phyloP scores from a whole-genome alignment of 1,140 invertebrate genomes.

The Halyomorpha halys region DNA sequence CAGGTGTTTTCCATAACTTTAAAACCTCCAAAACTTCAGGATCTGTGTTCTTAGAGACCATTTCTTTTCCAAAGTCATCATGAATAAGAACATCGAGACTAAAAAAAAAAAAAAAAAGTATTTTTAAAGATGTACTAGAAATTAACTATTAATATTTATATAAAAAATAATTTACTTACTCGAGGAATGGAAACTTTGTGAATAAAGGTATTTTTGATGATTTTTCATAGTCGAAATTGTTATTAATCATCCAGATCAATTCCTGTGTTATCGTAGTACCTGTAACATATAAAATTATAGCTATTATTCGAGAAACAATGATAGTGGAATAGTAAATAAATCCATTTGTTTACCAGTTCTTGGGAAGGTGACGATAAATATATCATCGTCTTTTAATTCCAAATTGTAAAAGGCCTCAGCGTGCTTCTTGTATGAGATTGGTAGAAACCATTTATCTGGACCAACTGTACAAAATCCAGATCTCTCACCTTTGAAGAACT shows the following conservation, averaged over 20 bases:
- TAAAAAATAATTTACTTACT: slow-evolving; percentile 42
- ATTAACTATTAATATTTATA: too few relatives aligned
- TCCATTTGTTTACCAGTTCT: slow-evolving; percentile 49
- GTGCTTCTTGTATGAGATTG: slow-evolving; percentile 48
- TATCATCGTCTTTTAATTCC: slow-evolving; percentile 39
- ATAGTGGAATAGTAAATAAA: background rate
- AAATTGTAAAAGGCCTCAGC: slow-evolving; percentile 60
- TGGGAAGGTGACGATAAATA: slow-evolving; percentile 64
- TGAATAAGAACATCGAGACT: slow-evolving; percentile 23
- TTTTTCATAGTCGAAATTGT: slow-evolving; percentile 54
- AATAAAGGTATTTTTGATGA: slow-evolving; percentile 44
- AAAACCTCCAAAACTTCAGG: slow-evolving; percentile 14
- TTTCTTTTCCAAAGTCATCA: slow-evolving; percentile 22
- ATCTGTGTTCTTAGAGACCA: slow-evolving; percentile 18
- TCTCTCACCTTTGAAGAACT: slow-evolving; percentile 43
- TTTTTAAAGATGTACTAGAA: too few relatives aligned
- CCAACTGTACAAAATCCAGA: slow-evolving; percentile 61
- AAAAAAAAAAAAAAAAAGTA: background rate
- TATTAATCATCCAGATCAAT: slow-evolving; percentile 60
- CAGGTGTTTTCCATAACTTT: slow-evolving; percentile 21
- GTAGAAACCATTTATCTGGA: slow-evolving; percentile 60
- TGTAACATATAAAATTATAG: slow-evolving; percentile 32
- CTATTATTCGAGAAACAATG: background rate
- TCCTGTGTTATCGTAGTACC: slow-evolving; percentile 74
- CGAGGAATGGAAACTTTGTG: slow-evolving; percentile 57